These are phyloP conservation scores for Monopis laevigella DNA, from an alignment of 2,888 invertebrate species.

Conservation along the genomic window DNA sequence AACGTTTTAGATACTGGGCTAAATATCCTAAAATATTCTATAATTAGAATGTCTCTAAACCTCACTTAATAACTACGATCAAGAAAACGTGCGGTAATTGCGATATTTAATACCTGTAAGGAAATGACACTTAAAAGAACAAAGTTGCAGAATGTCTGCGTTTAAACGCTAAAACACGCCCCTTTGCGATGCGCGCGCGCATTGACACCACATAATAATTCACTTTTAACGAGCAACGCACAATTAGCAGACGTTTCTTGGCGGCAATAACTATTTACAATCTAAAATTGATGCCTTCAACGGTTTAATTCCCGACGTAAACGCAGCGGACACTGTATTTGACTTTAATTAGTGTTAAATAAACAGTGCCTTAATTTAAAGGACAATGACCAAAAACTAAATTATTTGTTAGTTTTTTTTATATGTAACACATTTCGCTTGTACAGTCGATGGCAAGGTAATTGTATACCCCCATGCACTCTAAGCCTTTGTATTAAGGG, in stretches of 20 bases:
- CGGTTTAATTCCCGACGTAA: slow-evolving; percentile 13
- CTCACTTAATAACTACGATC: not conserved
- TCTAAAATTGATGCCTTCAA: slow-evolving; percentile 29
- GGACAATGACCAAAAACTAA: too few relatives aligned
- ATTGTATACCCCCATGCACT: too few relatives aligned
- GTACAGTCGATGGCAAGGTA: too few relatives aligned
- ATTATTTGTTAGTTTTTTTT: too few relatives aligned
- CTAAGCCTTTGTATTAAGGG: too few relatives aligned
- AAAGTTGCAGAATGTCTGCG: slow-evolving; percentile 25
- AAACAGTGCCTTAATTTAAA: slow-evolving; percentile 6
- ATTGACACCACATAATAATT: slow-evolving; percentile 33
- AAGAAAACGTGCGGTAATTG: slow-evolving; percentile 17
- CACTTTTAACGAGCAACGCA: slow-evolving; percentile 30
- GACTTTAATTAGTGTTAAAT: slow-evolving; percentile 9
- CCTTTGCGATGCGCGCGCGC: slow-evolving; percentile 22
- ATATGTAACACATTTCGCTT: too few relatives aligned
- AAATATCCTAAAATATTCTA: not conserved
- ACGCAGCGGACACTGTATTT: slow-evolving; percentile 10
- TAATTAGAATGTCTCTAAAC: not conserved
- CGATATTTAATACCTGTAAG: slow-evolving; percentile 20
- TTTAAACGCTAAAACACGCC: slow-evolving; percentile 11
- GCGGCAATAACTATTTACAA: slow-evolving; percentile 32
- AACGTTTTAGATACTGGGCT: too few relatives aligned
- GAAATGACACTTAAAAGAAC: slow-evolving; percentile 25
- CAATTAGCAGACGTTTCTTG: slow-evolving; percentile 29